Percentiles rank a stretch among this genome's conserved stretches.
Conservation (phyloP, 1,140 invertebrate species). For the Brachionus asplanchnoidis region DNA sequence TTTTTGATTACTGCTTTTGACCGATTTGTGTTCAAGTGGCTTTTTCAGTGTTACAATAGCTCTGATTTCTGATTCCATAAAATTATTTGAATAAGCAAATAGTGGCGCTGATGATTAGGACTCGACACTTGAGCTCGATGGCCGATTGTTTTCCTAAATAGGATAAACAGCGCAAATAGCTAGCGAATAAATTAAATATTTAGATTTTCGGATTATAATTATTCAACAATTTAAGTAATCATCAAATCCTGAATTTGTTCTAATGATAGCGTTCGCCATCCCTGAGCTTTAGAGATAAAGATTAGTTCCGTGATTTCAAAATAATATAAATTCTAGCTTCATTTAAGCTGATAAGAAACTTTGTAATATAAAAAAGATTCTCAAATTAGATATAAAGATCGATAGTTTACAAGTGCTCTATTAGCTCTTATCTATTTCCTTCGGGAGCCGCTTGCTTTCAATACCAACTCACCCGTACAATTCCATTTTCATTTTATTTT, state of each 20-base stretch:
- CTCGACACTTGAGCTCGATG: neutral
- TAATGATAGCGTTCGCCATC: constrained; percentile 7
- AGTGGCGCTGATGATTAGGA: neutral
- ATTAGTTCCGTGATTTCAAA: constrained; percentile 19
- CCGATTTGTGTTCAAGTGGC: too few species aligned
- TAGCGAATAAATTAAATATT: neutral
- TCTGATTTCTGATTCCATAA: too few species aligned
- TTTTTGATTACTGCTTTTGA: neutral
- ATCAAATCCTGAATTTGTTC: neutral
- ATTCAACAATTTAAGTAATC: constrained; percentile 19
- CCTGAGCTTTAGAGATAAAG: neutral
- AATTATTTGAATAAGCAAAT: neutral
- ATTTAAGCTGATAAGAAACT: neutral
- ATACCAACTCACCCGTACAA: neutral
- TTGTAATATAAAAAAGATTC: neutral
- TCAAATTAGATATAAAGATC: neutral
- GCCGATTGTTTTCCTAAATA: neutral
- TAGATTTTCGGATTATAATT: constrained; percentile 8
- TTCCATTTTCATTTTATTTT: neutral
- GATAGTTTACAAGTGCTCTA: neutral
- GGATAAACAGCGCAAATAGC: neutral
- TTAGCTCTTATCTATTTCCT: neutral
- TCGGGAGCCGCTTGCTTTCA: neutral
- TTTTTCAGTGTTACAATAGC: too few species aligned
- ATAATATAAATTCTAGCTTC: neutral